These are phyloP conservation scores for Leptarthrus brevirostris DNA, from an alignment of 2,888 invertebrate genomes.

Conservation along the genomic window DNA sequence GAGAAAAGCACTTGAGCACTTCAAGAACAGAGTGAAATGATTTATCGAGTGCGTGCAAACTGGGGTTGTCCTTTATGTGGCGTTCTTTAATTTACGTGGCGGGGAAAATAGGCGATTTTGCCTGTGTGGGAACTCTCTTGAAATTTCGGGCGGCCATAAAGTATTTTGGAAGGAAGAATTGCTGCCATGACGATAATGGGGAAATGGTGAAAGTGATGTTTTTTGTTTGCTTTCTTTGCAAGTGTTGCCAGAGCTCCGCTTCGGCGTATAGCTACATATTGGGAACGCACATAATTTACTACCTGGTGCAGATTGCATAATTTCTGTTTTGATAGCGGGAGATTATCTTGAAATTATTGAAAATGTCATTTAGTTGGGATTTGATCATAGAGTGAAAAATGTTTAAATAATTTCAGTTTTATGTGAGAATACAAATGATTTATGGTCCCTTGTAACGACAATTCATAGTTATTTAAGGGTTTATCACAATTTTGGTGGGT, in stretches of 20 bases:
- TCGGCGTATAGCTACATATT: not conserved
- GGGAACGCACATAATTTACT: not conserved
- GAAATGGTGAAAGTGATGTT: slow-evolving; percentile 49
- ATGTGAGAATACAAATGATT: no score
- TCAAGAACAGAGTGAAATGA: slow-evolving; percentile 43
- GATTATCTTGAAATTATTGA: slow-evolving; percentile 9
- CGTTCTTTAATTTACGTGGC: slow-evolving; percentile 13
- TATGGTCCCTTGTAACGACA: no score
- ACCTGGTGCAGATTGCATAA: slow-evolving; percentile 4
- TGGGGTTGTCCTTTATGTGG: not conserved
- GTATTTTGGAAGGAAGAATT: slow-evolving; percentile 50
- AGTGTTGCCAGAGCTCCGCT: slow-evolving; percentile 15
- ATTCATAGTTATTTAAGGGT: no score
- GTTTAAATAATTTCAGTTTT: not conserved
- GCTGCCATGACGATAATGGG: slow-evolving; percentile 49
- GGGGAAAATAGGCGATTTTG: slow-evolving; percentile 22
- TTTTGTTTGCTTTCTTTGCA: slow-evolving; percentile 10
- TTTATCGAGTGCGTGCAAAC: slow-evolving; percentile 50
- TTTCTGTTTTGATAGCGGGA: not conserved
- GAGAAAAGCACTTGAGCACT: slow-evolving; percentile 46
- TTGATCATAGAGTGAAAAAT: not conserved
- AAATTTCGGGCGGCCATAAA: slow-evolving; percentile 52
- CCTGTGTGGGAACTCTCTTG: slow-evolving; percentile 33
- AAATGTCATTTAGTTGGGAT: not conserved
- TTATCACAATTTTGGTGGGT: no score